Evolutionary conservation across 1,140 invertebrate genomes (phyloP).

Genomic region (Atopsyche davidsoni): DNA sequence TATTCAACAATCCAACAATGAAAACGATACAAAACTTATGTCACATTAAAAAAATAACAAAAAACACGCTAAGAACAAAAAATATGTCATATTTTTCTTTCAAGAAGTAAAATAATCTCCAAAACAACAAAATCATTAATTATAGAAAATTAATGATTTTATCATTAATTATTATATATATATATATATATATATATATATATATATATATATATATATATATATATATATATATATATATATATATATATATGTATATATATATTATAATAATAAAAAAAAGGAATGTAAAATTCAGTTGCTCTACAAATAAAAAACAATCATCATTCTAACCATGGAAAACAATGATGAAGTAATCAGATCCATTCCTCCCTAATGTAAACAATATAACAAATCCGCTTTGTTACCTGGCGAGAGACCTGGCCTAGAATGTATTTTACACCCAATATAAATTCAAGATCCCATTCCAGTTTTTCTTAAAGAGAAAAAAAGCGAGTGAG

Average conservation of each 20-base stretch:
- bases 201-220: conserved; percentile 1
- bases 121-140: too few species aligned
- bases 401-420: conserved; percentile 17
- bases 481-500: conserved; percentile 13
- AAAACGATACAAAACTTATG: too few species aligned
- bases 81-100: too few species aligned
- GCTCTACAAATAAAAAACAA: too few species aligned
- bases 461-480: conserved; percentile 11
- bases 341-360: conserved; percentile 4
- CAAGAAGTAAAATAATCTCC: too few species aligned
- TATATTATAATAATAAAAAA: background rate
- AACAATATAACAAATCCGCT: conserved; percentile 8
- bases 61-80: too few species aligned
- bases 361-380: conserved; percentile 9
- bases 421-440: conserved; percentile 21
- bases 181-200: conserved; percentile 1
- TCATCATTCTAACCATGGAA: too few species aligned
- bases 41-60: too few species aligned
- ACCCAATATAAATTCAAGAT: conserved; percentile 28
- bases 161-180: background rate
- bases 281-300: too few species aligned
- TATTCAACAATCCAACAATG: too few species aligned
- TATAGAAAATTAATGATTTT: too few species aligned
- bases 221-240: conserved; percentile 1
- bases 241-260: conserved; percentile 1